Evolutionary conservation across 2,888 invertebrate genomes (phyloP), one percentile per base, ranked within the genome.

Genomic region (Melipona beecheii): DNA sequence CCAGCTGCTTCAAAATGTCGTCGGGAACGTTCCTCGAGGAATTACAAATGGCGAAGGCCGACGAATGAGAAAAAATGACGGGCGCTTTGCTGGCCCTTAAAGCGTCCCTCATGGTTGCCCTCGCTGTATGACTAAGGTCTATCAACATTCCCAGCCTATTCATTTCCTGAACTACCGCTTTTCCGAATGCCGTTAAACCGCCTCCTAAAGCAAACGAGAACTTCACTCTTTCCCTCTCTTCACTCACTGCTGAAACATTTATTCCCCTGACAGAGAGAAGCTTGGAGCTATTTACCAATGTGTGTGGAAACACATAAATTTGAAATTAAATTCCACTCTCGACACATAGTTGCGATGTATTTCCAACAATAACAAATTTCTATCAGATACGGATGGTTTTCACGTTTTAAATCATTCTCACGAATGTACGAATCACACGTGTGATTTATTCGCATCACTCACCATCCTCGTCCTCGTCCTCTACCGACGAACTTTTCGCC

Each of bases 91-190:
- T 97, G 85, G 96, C 96, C 92, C 96, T 96, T 84, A 98, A 95
- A 69, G 98, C 97, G 93, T 98, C 98, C 89, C 97, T 96, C 95
- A 98, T 98, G 69, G 98, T 98, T 90, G 96, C 96, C 90, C 97
- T 97, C 11, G 98, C 97, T 74, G 98, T 97, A 94, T 98, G 98
- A 75, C 98, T 97, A 85, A 98, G 95, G 94, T 98, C 98, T 85
- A 98, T 97, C 94, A 98, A 96, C 98, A 98, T 98, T 60, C 98
- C 98, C 88, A 98, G 95, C 56, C 98, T 97, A 95, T 98, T 98
- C 98, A 98, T 98, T 95, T 98, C 98, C 82, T 96, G 96, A 74
- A 98, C 97, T 76, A 98, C 97, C 71, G 97, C 96, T 94, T 96
- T 96, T 43, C 94, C 94, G 82, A 94, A 94, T 77, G 87, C 87